Evolutionary conservation across 1,140 invertebrate species (phyloP).

Genomic region (Centruroides vittatus): DNA sequence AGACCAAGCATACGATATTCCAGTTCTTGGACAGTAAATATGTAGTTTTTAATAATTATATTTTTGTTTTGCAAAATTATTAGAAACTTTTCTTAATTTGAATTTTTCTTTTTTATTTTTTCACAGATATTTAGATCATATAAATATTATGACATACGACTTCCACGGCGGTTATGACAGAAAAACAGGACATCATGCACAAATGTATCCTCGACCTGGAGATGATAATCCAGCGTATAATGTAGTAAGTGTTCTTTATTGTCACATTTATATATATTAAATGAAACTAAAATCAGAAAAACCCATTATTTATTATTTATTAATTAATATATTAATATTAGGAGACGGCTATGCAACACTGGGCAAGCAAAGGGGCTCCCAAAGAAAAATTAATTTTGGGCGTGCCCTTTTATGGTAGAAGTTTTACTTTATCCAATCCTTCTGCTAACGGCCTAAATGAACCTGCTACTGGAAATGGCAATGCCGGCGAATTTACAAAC

Average conservation of each 20-base stretch:
- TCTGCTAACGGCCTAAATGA: conserved; percentile 58
- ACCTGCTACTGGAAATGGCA: conserved; percentile 70
- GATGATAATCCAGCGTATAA: conserved; percentile 72
- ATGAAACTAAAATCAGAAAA: too few relatives aligned
- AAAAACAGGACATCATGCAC: conserved; percentile 27
- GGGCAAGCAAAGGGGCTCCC: conserved; percentile 34
- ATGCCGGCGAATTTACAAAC: conserved; percentile 59
- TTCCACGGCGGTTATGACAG: conserved; percentile 31
- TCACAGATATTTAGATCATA: conserved; percentile 18
- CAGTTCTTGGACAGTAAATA: conserved; percentile 26
- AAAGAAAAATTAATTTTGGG: conserved; percentile 47
- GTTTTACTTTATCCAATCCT: conserved; percentile 44
- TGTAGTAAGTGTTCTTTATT: conserved; percentile 39
- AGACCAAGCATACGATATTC: conserved; percentile 58
- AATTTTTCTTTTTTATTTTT: neutral
- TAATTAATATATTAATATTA: too few relatives aligned
- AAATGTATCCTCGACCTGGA: conserved; percentile 36
- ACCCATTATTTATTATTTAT: too few relatives aligned
- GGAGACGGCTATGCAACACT: too few relatives aligned
- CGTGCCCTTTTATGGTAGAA: conserved; percentile 48
- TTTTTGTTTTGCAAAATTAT: neutral
- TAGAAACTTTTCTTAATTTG: neutral
- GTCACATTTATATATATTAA: too few relatives aligned
- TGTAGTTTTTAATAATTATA: neutral
- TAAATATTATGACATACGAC: conserved; percentile 32